phyloP scores from a whole-genome alignment of 1,140 invertebrate genomes.

The Drosophila willistoni region DNA sequence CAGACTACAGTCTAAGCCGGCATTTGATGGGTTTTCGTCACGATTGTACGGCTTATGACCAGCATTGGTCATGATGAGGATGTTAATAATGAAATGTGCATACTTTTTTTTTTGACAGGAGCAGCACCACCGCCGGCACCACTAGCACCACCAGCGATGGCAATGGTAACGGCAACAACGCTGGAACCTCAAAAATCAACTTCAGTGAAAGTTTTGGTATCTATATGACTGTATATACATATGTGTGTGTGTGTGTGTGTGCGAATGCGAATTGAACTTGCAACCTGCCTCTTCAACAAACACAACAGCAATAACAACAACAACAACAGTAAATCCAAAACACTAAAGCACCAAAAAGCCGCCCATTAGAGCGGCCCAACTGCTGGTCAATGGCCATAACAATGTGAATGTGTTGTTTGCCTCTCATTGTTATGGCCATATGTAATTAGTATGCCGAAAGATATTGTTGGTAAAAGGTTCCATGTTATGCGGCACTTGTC shows the following conservation, averaged over 20 bases:
- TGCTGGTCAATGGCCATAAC: constrained; percentile 47
- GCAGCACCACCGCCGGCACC: constrained; percentile 40
- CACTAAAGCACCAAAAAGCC: constrained; percentile 29
- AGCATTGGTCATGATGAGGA: constrained; percentile 48
- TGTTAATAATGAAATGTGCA: constrained; percentile 74
- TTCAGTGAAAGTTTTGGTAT: constrained; percentile 71
- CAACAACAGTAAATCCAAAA: constrained; percentile 1
- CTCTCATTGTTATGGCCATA: constrained; percentile 37
- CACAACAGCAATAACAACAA: constrained; percentile 20
- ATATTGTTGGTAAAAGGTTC: constrained; percentile 47
- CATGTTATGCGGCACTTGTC: constrained; percentile 38
- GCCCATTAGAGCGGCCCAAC: constrained; percentile 51
- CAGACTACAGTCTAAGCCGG: constrained; percentile 42
- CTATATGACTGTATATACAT: constrained; percentile 32
- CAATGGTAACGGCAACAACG: not conserved
- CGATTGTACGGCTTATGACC: constrained; percentile 62
- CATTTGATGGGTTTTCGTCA: constrained; percentile 75
- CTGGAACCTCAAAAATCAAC: constrained; percentile 43
- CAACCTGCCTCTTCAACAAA: constrained; percentile 14
- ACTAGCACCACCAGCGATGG: constrained; percentile 36
- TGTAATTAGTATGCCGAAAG: constrained; percentile 70
- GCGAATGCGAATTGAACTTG: constrained; percentile 55
- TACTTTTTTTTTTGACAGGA: constrained; percentile 73
- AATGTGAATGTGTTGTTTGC: constrained; percentile 40
- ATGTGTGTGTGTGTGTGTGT: constrained; percentile 40